Percentiles rank a stretch among this genome's conserved stretches.
Evolutionary conservation across 2,888 invertebrate species (phyloP).

Genomic region (Athalia cordata): DNA sequence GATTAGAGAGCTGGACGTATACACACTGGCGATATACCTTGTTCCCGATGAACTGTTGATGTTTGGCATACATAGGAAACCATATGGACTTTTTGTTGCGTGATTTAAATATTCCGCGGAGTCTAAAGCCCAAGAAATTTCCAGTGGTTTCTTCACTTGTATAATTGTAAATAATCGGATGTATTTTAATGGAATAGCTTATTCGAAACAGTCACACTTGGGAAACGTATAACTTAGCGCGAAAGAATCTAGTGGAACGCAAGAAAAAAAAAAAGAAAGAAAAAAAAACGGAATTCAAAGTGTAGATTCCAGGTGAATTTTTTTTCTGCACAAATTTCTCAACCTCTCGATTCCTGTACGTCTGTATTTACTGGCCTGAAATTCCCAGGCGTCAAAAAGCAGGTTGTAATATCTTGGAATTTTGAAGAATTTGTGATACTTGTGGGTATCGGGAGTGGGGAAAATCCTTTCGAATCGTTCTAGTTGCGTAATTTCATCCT

Average conservation of each 20-base stretch:
- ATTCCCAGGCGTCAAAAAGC: constrained; percentile 92
- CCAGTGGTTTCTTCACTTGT: neutral
- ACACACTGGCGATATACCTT: neutral
- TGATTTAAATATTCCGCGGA: too few relatives aligned
- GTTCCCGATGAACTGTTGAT: neutral
- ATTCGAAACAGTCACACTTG: constrained; percentile 30
- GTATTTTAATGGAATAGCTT: neutral
- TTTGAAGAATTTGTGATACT: constrained; percentile 86
- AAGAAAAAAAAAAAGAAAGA: neutral
- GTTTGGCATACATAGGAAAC: neutral
- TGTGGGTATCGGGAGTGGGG: constrained; percentile 83
- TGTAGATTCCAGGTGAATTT: constrained; percentile 34
- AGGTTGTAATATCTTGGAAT: constrained; percentile 90
- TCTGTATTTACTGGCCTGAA: constrained; percentile 80
- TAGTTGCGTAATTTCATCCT: constrained; percentile 87
- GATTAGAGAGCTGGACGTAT: neutral
- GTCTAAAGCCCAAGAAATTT: too few relatives aligned
- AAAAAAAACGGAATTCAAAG: constrained; percentile 10
- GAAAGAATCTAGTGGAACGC: constrained; percentile 4
- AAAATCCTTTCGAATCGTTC: constrained; percentile 88
- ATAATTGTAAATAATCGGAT: neutral
- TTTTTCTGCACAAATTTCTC: constrained; percentile 29
- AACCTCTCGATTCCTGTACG: constrained; percentile 75
- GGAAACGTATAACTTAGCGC: neutral
- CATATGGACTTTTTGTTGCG: too few relatives aligned